These are phyloP conservation scores for Poecilia picta DNA, from an alignment of 2,797 vertebrate species.

Conservation along the genomic window DNA sequence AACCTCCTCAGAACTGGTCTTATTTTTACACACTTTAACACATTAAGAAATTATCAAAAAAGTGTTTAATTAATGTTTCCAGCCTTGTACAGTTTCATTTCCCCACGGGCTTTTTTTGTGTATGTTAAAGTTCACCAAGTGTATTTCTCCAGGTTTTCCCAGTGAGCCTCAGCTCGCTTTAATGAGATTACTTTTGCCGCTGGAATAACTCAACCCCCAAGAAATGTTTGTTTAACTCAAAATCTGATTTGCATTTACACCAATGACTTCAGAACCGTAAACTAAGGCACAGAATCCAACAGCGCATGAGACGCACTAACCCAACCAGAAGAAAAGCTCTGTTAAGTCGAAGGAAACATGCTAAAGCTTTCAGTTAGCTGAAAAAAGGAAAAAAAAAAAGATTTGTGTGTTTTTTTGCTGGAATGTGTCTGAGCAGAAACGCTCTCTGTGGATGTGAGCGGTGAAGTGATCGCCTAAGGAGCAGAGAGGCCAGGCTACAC, in stretches of 20 bases:
- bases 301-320: conserved; percentile 39
- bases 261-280: conserved; percentile 29
- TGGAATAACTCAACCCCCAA: conserved; percentile 47
- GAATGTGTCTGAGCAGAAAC: conserved; percentile 33
- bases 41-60: not conserved
- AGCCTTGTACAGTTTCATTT: conserved; percentile 9
- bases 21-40: not conserved
- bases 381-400: conserved; percentile 40
- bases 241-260: conserved; percentile 47
- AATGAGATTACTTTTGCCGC: conserved; percentile 59
- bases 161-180: conserved; percentile 31
- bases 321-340: conserved; percentile 42
- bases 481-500: conserved; percentile 35
- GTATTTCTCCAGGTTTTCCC: conserved; percentile 22
- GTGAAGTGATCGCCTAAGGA: conserved; percentile 45
- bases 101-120: not conserved
- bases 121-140: conserved; percentile 8
- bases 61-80: not conserved
- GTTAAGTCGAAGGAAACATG: conserved; percentile 32
- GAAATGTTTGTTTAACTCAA: conserved; percentile 51
- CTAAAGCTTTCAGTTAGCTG: conserved; percentile 30
- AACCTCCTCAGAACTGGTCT: not conserved
- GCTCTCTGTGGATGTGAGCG: conserved; percentile 29
- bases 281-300: conserved; percentile 28
- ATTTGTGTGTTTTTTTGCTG: conserved; percentile 28